Evolutionary conservation across 2,888 invertebrate species (phyloP), one percentile per base, ranked within the genome.

Genomic region (Drosophila mulleri): DNA sequence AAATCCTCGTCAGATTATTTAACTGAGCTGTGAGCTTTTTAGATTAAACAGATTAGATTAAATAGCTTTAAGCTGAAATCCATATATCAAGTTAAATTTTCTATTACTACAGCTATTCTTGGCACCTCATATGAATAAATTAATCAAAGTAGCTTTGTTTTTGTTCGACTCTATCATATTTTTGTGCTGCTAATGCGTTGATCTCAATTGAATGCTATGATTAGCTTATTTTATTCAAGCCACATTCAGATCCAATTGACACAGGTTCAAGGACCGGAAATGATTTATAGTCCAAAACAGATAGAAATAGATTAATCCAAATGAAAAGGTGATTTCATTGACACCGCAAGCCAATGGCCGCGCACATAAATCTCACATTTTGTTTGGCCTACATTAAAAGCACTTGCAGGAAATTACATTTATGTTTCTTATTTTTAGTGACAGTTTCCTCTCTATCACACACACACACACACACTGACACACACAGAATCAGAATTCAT

Each of bases 371-470:
- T 62, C 41, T 23, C 44, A 42, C 44, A 54, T 47, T 62, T 52
- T 52, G 26, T 53, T 53, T 57, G 57, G 65, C n/a, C 47, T 54
- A 59, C 56, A 63, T 66, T 67, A 41, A 56, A 47, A 53, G 48
- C 54, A 62, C 58, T 65, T 72, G 63, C 68, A 71, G 75, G 75
- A 82, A 78, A 83, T 82, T 73, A 76, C 75, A 71, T 76, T 78
- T 78, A 73, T 78, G 70, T 72, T 68, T 73, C 68, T 71, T 82
- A 73, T 67, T 82, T 82, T 80, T 78, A 81, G 75, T 73, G 69
- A 78, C 75, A 83, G 78, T 83, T 69, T 78, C 63, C 72, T 67
- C 62, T 53, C 39, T 26, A 53, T 61, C 50, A 56, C 67, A 47
- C 63, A 54, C 44, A 64, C 53, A 29, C 23, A 26, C 23, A 47